Evolutionary conservation across 2,113 vertebrate species (phyloP), one percentile per base, ranked within the genome.

Genomic region (Forbesichthys agassizii): DNA sequence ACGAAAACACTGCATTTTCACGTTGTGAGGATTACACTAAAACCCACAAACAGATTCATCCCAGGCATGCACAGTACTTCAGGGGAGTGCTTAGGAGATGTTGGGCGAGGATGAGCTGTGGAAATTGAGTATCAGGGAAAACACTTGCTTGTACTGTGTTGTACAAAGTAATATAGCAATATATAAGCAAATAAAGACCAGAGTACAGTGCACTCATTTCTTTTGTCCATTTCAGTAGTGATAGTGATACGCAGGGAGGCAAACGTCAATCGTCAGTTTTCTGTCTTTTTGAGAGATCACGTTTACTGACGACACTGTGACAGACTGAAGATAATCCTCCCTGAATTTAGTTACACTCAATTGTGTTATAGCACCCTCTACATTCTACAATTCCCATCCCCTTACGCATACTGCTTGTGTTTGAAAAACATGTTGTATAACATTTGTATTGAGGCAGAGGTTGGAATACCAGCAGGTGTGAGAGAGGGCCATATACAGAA

Each of bases 171-270:
- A 27, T 27, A 27, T 27, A 27, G 27, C 27, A 27, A 27, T 27
- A 27, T 27, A 27, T 27, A 55, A 10, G n/a, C 54, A 7, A 16
- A 18, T 18, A 55, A n/a, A 18, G 3, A 20, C 20, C 2, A 18
- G 9, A n/a, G 9, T 9, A 27, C 27, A 27, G 27, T 51, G 14
- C 49, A 11, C 13, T 51, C 9, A 7, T 51, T 27, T 57, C 33
- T 27, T 11, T 27, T 33, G 6, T 14, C 52, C n/a, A 6, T 57
- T 58, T 58, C 54, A 3, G 27, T 16, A 10, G n/a, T 55, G 9
- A 18, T 5, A 51, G 16, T 73, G 78, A 78, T 78, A 72, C 74
- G 69, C 68, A 79, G 67, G 72, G 76, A 81, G 69, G 79, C 73
- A 77, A 78, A 77, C 58, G 77, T 82, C 53, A 87, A 87, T 74